A percentile compares a stretch with the other conserved stretches of the same genome.
Conservation (phyloP, 35 echinoderm and acorn worm species). For the Diadema setosum region DNA sequence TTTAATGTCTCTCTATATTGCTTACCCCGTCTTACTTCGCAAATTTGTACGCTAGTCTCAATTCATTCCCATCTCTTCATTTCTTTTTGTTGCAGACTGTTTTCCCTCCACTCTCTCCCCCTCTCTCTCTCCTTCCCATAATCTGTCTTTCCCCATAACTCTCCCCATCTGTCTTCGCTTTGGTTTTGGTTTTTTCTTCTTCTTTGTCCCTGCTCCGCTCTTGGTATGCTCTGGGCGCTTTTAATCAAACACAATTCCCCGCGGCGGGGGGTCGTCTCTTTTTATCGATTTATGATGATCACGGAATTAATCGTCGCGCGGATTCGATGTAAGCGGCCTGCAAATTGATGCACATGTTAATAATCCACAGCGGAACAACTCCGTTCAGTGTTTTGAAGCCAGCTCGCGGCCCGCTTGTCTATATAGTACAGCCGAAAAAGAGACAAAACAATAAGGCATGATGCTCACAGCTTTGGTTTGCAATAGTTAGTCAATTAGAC, state of each 20-base stretch:
- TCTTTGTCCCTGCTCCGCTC: background rate
- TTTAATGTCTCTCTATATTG: background rate
- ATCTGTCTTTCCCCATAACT: background rate
- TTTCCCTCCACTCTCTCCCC: background rate
- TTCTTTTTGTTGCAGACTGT: too few relatives aligned
- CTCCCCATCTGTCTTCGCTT: background rate
- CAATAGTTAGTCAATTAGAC: too few relatives aligned
- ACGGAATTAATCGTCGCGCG: slow-evolving; percentile 14
- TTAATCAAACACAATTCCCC: slow-evolving; percentile 15
- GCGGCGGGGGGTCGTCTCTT: background rate
- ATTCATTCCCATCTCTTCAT: background rate
- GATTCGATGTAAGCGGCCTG: background rate
- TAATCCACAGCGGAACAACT: background rate
- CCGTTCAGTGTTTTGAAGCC: too few relatives aligned
- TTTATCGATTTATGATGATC: slow-evolving; percentile 21
- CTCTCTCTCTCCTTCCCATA: background rate
- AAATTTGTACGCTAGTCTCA: background rate
- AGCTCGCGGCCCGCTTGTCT: too few relatives aligned
- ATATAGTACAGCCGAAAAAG: too few relatives aligned
- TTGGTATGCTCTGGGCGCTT: background rate
- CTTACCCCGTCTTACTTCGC: background rate
- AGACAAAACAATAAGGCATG: too few relatives aligned
- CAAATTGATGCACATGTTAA: slow-evolving; percentile 22
- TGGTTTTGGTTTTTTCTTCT: background rate
- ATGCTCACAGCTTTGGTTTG: too few relatives aligned